phyloP scores from a whole-genome alignment of 2,113 vertebrate species.

The Diphyllodes magnificus region DNA sequence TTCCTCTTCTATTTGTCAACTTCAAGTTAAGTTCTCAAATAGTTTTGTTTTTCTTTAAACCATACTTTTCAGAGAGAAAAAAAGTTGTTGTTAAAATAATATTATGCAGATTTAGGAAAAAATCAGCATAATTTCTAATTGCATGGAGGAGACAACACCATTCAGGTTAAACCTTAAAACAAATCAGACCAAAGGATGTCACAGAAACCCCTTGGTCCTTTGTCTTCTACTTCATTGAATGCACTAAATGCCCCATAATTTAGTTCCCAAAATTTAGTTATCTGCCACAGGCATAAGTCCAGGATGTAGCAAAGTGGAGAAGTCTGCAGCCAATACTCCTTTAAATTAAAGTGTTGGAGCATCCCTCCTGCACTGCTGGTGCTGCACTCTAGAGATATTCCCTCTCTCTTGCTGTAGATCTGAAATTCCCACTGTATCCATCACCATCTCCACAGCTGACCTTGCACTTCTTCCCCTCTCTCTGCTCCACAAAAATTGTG shows the following conservation, averaged over 20 bases:
- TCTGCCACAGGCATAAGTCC: neutral
- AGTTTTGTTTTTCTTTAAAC: neutral
- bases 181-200: neutral
- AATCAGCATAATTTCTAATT: neutral
- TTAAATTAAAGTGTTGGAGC: neutral
- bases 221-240: neutral
- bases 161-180: neutral
- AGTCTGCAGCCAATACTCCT: neutral
- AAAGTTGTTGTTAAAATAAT: neutral
- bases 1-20: neutral
- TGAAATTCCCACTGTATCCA: neutral
- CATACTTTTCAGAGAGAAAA: neutral
- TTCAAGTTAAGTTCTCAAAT: neutral
- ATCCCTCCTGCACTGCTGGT: neutral
- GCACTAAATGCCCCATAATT: neutral
- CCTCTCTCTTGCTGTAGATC: neutral
- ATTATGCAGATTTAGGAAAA: neutral
- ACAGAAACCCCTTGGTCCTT: neutral
- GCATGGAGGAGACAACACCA: fast-evolving
- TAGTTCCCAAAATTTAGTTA: neutral
- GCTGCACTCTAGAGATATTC: neutral
- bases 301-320: neutral
- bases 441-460: neutral
- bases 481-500: neutral
- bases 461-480: neutral